A percentile compares a stretch with the other conserved stretches of the same genome.
Conservation (phyloP, 2,888 invertebrate species). For the Cremastobaeus sp. region DNA sequence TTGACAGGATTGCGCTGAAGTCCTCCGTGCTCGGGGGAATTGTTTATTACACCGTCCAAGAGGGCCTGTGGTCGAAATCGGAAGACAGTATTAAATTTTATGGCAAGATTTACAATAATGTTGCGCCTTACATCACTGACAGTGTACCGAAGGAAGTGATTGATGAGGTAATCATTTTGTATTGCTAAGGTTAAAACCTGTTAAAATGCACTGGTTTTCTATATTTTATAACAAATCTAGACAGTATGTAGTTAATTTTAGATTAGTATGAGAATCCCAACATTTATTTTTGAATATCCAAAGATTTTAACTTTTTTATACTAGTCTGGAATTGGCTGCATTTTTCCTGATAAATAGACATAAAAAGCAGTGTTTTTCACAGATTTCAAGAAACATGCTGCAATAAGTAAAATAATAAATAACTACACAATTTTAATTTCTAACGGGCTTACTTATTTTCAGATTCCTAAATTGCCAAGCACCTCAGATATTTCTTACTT, state of each 20-base stretch:
- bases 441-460: background rate
- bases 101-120: slow-evolving; percentile 68
- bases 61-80: slow-evolving; percentile 76
- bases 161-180: slow-evolving; percentile 63
- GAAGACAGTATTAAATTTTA: slow-evolving; percentile 75
- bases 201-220: background rate
- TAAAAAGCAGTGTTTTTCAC: background rate
- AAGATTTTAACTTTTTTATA: too few species aligned
- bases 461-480: slow-evolving; percentile 37
- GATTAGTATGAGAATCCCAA: too few species aligned
- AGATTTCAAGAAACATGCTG: too few species aligned
- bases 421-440: background rate
- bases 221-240: background rate
- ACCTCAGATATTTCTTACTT: slow-evolving; percentile 37
- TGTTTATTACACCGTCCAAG: slow-evolving; percentile 73
- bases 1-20: slow-evolving; percentile 72
- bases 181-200: background rate
- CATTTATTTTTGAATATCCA: too few species aligned
- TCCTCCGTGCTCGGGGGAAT: slow-evolving; percentile 73
- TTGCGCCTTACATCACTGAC: slow-evolving; percentile 69
- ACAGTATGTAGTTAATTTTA: background rate
- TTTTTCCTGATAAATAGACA: background rate
- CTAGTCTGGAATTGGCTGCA: too few species aligned
- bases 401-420: too few species aligned
- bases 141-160: slow-evolving; percentile 68